A percentile compares a stretch with the other conserved stretches of the same genome.
phyloP scores from a whole-genome alignment of 1,140 invertebrate species.

The Drosophila novamexicana region DNA sequence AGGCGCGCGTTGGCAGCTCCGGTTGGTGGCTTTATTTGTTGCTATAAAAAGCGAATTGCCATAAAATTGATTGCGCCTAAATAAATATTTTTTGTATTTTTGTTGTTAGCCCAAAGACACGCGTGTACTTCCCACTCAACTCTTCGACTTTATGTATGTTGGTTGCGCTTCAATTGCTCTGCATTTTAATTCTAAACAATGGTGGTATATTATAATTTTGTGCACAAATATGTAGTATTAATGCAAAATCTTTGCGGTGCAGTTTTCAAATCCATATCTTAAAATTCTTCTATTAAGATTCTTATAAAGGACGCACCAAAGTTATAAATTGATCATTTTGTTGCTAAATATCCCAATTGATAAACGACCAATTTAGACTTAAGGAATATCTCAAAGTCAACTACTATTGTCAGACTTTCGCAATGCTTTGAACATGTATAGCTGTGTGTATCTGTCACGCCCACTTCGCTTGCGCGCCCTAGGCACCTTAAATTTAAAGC shows the following conservation, averaged over 20 bases:
- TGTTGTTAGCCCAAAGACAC: slow-evolving; percentile 6
- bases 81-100: slow-evolving; percentile 63
- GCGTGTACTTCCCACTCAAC: slow-evolving; percentile 26
- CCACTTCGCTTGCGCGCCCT: neutral
- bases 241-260: neutral
- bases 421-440: slow-evolving; percentile 28
- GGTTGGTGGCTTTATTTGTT: slow-evolving; percentile 24
- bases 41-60: slow-evolving; percentile 66
- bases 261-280: too few relatives aligned
- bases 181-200: slow-evolving; percentile 29
- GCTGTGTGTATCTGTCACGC: slow-evolving; percentile 16
- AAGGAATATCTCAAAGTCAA: neutral
- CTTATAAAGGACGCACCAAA: too few relatives aligned
- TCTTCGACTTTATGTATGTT: slow-evolving; percentile 48
- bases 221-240: neutral
- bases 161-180: slow-evolving; percentile 42
- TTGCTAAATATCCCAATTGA: too few relatives aligned
- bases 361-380: too few relatives aligned
- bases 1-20: slow-evolving; percentile 11
- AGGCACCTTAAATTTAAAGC: slow-evolving; percentile 42
- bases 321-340: too few relatives aligned
- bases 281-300: too few relatives aligned
- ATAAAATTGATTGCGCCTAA: slow-evolving; percentile 79
- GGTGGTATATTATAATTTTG: slow-evolving; percentile 3
- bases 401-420: neutral